Conservation (phyloP, 2,888 invertebrate species). For the Drosophila meridiana region DNA sequence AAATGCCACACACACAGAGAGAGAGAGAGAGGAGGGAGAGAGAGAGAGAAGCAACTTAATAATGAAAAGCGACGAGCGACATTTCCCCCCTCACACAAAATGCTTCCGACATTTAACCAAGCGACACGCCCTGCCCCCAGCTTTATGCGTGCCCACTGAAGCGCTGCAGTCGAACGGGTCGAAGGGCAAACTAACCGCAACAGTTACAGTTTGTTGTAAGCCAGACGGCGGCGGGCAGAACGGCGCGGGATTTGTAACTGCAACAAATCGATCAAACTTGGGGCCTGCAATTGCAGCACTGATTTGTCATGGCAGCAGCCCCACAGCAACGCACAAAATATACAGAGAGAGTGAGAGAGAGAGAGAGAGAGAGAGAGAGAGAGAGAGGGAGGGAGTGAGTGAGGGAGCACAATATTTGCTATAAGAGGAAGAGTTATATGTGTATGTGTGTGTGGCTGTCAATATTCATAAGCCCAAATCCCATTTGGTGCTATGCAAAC, state of each 20-base stretch:
- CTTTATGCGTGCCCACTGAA: constrained; percentile 62
- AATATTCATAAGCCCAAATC: constrained; percentile 72
- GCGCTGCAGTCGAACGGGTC: constrained; percentile 26
- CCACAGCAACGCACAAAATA: constrained; percentile 16
- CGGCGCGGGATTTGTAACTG: constrained; percentile 15
- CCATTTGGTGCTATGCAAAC: constrained; percentile 60
- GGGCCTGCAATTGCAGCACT: constrained; percentile 48
- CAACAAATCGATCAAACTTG: constrained; percentile 75
- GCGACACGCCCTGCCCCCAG: constrained; percentile 55
- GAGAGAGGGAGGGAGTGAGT: neutral
- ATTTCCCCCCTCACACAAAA: constrained; percentile 34
- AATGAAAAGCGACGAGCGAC: constrained; percentile 52
- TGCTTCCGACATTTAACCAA: constrained; percentile 52
- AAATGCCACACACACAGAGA: constrained; percentile 9
- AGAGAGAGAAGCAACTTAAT: constrained; percentile 34
- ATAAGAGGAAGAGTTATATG: too few relatives aligned
- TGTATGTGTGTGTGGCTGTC: constrained; percentile 31
- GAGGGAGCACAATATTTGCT: constrained; percentile 18
- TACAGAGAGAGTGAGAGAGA: constrained; percentile 13
- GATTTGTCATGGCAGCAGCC: constrained; percentile 44
- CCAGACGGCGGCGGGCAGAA: neutral
- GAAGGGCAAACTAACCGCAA: constrained; percentile 64
- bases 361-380: neutral
- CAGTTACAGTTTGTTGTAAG: constrained; percentile 63
- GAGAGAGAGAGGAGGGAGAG: neutral